Evolutionary conservation across 23 tunicate species (phyloP), one percentile per base, ranked within the genome.

Genomic region (Styela plicata): DNA sequence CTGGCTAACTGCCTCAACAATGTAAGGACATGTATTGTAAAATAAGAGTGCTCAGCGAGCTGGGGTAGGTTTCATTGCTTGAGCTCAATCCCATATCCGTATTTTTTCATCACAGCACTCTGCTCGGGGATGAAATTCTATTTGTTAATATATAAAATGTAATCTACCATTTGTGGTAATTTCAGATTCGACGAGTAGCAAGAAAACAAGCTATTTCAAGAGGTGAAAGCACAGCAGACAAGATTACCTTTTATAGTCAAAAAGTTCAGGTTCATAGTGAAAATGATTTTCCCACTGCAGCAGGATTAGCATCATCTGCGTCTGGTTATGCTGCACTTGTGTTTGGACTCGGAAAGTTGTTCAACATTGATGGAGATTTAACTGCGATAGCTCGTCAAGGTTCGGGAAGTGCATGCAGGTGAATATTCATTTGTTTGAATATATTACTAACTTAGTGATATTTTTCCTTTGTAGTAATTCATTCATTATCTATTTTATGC

Each of bases 231-330:
- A 37, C 35, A n/a, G 53, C 34, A 25, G 34, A 74, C 13, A 66
- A 79, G 31, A n/a, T 89, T 23, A 69, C n/a, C 0, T 57, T 28
- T 24, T 78, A 33, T 80, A 67, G 80, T 26, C 88, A 89, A 74
- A 84, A 84, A 34, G 78, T 90, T 52, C 89, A 82, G 1, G 65
- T 92, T 34, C 33, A 28, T 13, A 79, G 95, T 0, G 64, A 52
- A 36, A 94, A 94, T 33, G 82, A 94, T 75, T 88, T 94, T 73
- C 98, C 98, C 0, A 94, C 98, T 1, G 94, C 94, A 1, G 98
- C 98, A 21, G 98, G 98, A 22, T 61, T 94, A 2, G 98, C 98
- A 3, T 94, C 98, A 2, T 88, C 94, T 23, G 98, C 98, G 24
- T 86, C 98, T 33, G 98, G 98, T 1, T 85, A 88, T 64, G 98